phyloP scores from a whole-genome alignment of 1,140 invertebrate genomes.

The Zaprionus inermis region DNA sequence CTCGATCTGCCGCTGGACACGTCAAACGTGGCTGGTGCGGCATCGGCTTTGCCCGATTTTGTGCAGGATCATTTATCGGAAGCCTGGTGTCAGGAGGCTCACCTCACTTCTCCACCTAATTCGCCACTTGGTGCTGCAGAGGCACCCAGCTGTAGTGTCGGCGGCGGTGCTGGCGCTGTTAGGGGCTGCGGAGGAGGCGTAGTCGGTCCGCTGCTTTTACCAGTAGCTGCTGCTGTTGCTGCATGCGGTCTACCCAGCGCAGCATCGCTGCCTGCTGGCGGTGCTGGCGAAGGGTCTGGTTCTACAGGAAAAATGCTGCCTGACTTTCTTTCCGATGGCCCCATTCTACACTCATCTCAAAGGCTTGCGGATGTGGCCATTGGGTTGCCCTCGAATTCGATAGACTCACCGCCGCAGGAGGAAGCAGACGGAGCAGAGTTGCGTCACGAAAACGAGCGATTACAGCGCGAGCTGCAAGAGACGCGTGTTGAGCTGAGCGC shows the following conservation, averaged over 20 bases:
- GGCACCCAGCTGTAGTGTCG: constrained; percentile 76
- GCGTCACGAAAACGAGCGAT: constrained; percentile 86
- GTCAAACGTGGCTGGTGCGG: constrained; percentile 39
- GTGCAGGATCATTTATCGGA: constrained; percentile 87
- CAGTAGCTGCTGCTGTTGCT: constrained; percentile 14
- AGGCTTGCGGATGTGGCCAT: constrained; percentile 85
- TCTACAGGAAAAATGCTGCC: constrained; percentile 86
- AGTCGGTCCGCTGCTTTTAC: constrained; percentile 17
- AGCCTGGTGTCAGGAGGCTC: constrained; percentile 84
- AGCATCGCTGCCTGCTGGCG: constrained; percentile 34
- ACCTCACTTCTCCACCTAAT: constrained; percentile 76
- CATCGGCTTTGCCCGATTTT: constrained; percentile 86
- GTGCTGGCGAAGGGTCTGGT: constrained; percentile 32
- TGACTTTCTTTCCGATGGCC: constrained; percentile 90
- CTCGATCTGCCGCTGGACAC: constrained; percentile 70
- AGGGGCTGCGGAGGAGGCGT: constrained; percentile 29
- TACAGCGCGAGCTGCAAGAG: constrained; percentile 86
- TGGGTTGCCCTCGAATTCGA: constrained; percentile 75
- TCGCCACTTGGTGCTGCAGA: constrained; percentile 64
- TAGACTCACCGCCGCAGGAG: constrained; percentile 65
- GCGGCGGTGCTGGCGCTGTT: not conserved
- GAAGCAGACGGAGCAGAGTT: constrained; percentile 63
- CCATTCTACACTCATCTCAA: constrained; percentile 86
- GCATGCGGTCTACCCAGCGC: constrained; percentile 38
- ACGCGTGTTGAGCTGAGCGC: constrained; percentile 85